Evolutionary conservation across 2,888 invertebrate species (phyloP).

Genomic region (Theretra japonica): DNA sequence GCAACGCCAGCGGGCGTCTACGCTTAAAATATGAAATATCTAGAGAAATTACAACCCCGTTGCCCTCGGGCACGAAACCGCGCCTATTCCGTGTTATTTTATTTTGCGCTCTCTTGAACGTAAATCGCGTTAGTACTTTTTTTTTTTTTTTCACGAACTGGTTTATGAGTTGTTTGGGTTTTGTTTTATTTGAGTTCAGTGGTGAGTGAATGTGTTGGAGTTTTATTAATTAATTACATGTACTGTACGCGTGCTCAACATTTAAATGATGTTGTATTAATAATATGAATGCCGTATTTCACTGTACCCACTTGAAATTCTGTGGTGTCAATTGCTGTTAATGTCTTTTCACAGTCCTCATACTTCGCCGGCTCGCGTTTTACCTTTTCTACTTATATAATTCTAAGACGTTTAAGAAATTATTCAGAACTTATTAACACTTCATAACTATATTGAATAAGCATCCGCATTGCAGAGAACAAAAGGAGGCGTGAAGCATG

Average conservation of each 20-base stretch:
- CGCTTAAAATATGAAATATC: constrained; percentile 61
- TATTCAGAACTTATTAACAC: neutral
- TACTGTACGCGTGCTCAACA: constrained; percentile 27
- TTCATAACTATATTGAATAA: neutral
- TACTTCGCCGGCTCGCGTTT: neutral
- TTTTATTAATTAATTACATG: constrained; percentile 49
- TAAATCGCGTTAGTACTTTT: constrained; percentile 46
- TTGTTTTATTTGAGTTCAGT: constrained; percentile 53
- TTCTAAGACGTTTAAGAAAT: constrained; percentile 1
- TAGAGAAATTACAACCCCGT: constrained; percentile 76
- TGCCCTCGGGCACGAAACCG: constrained; percentile 72
- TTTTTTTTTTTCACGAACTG: constrained; percentile 48
- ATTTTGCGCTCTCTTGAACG: constrained; percentile 81
- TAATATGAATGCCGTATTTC: constrained; percentile 13
- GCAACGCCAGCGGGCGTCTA: constrained; percentile 59
- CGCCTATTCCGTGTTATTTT: constrained; percentile 81
- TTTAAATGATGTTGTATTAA: constrained; percentile 20
- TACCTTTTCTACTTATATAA: neutral
- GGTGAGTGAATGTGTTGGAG: constrained; percentile 46
- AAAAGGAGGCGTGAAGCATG: constrained; percentile 1
- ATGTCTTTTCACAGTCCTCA: neutral
- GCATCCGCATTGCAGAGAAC: neutral
- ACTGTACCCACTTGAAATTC: constrained; percentile 14
- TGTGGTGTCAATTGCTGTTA: constrained; percentile 26
- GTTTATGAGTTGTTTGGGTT: constrained; percentile 64